These are phyloP conservation scores for Brachymystax lenok DNA, from an alignment of 2,797 vertebrate genomes.

Conservation along the genomic window DNA sequence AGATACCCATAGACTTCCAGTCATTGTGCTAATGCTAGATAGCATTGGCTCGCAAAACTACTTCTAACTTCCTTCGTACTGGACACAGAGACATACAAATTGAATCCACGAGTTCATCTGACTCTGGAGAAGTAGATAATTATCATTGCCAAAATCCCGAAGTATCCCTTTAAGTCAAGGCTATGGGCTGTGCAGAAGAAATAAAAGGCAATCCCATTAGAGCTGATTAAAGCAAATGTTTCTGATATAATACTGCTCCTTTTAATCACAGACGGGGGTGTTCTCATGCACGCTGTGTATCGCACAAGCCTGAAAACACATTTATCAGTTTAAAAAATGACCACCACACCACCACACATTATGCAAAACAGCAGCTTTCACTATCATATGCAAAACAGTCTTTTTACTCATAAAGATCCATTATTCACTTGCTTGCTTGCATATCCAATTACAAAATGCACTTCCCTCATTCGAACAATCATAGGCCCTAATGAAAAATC, in stretches of 20 bases:
- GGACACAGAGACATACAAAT: too few relatives aligned
- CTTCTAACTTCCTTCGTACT: too few relatives aligned
- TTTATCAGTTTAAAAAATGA: conserved; percentile 65
- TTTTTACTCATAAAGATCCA: conserved; percentile 69
- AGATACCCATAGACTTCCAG: too few relatives aligned
- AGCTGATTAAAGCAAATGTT: conserved; percentile 46
- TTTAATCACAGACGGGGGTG: conserved; percentile 61
- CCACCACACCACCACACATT: conserved; percentile 56
- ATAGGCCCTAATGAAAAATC: conserved; percentile 46
- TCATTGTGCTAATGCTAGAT: too few relatives aligned
- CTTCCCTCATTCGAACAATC: conserved; percentile 62
- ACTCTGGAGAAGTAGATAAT: too few relatives aligned
- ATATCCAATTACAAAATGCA: conserved; percentile 73
- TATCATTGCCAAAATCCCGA: too few relatives aligned
- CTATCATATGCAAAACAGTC: conserved; percentile 64
- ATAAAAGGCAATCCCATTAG: conserved; percentile 50
- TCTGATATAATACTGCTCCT: conserved; percentile 35
- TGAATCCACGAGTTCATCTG: too few relatives aligned
- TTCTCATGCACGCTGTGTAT: conserved; percentile 50
- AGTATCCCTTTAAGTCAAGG: neutral
- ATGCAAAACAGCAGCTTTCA: conserved; percentile 66
- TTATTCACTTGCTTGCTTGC: conserved; percentile 72
- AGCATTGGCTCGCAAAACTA: too few relatives aligned
- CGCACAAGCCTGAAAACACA: conserved; percentile 61
- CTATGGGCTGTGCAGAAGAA: conserved; percentile 38